Evolutionary conservation across 2,113 vertebrate species (phyloP).

Genomic region (Cisticola juncidis): DNA sequence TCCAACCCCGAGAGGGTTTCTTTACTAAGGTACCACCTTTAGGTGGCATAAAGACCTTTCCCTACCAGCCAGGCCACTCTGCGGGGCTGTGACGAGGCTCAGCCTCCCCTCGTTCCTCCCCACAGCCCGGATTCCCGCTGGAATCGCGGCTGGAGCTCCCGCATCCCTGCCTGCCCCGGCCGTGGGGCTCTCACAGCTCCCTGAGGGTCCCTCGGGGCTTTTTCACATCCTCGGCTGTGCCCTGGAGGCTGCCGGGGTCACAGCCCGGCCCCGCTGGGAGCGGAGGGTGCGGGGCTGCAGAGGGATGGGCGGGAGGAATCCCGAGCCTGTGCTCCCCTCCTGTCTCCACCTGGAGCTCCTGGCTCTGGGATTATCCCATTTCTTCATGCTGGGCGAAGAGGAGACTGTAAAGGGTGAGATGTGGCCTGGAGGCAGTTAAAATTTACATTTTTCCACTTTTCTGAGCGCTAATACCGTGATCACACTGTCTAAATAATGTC

Average conservation of each 20-base stretch:
- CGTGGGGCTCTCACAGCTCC: accelerated
- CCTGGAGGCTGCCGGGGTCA: not conserved
- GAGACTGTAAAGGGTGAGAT: not conserved
- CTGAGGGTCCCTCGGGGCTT: accelerated
- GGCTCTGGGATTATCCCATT: not conserved
- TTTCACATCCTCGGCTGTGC: not conserved
- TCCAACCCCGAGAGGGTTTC: not conserved
- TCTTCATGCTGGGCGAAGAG: not conserved
- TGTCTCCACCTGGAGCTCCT: accelerated
- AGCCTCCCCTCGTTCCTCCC: not conserved
- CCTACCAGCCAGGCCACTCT: accelerated
- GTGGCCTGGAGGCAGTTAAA: not conserved
- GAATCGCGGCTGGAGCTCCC: accelerated
- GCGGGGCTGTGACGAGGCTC: not conserved
- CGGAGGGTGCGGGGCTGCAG: not conserved
- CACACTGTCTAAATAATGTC: not conserved
- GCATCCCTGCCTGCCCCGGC: not conserved
- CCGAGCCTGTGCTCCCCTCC: accelerated
- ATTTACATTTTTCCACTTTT: slow-evolving; percentile 5
- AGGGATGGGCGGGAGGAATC: not conserved
- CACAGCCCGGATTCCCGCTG: not conserved
- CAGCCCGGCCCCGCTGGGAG: too few species aligned
- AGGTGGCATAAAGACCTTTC: not conserved
- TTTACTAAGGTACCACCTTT: not conserved
- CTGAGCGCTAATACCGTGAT: not conserved